These are phyloP conservation scores for Heliconius himera DNA, from an alignment of 1,140 invertebrate species.

Conservation along the genomic window DNA sequence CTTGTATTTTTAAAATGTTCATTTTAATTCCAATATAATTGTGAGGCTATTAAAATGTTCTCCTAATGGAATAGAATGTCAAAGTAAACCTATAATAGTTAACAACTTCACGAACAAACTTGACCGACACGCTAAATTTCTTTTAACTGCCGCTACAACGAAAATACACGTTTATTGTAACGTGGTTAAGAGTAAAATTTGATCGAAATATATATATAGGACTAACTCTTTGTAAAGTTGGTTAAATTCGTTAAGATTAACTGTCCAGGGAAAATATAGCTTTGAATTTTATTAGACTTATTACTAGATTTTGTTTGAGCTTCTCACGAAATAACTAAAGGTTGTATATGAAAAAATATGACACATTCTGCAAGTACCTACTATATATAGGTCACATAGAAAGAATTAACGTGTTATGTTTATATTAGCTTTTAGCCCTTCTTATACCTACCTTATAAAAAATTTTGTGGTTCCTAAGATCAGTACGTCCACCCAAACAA, in stretches of 20 bases:
- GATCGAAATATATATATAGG: background rate
- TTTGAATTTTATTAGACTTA: background rate
- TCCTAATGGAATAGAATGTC: constrained; percentile 20
- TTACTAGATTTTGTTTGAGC: background rate
- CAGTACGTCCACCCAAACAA: too few relatives aligned
- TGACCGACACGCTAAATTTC: constrained; percentile 16
- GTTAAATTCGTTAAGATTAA: constrained; percentile 15
- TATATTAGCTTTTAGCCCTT: too few relatives aligned
- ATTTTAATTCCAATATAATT: constrained; percentile 13
- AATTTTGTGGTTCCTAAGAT: too few relatives aligned
- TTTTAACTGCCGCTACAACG: constrained; percentile 1
- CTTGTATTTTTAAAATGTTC: constrained; percentile 3
- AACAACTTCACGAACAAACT: constrained; percentile 19
- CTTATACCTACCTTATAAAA: too few relatives aligned
- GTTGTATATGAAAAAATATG: too few relatives aligned
- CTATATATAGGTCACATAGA: too few relatives aligned
- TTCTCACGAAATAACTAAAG: too few relatives aligned
- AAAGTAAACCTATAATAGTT: constrained; percentile 19
- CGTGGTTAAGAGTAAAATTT: background rate
- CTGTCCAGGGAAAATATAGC: background rate
- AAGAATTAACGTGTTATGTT: too few relatives aligned
- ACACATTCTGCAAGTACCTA: too few relatives aligned
- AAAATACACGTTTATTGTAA: background rate
- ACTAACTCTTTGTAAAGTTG: constrained; percentile 9
- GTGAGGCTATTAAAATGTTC: constrained; percentile 13